Conservation (phyloP, 2,113 vertebrate genomes). For the Cariama cristata region DNA sequence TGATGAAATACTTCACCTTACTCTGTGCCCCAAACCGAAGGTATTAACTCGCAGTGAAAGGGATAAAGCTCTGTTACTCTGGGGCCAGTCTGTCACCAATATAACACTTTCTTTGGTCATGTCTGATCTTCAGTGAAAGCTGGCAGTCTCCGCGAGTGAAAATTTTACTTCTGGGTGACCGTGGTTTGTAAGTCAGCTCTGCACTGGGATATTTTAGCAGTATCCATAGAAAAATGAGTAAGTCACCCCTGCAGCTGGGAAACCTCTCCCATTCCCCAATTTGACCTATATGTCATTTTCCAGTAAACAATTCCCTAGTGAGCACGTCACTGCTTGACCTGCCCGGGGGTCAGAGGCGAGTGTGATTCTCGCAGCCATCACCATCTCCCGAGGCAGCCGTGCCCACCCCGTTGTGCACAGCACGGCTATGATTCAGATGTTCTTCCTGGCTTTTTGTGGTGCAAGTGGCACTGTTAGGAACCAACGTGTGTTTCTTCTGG, state of each 20-base stretch:
- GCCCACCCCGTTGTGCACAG: neutral
- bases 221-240: neutral
- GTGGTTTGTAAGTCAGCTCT: neutral
- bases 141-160: neutral
- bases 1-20: neutral
- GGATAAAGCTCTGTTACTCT: neutral
- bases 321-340: neutral
- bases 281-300: neutral
- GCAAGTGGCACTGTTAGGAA: neutral
- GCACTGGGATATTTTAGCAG: neutral
- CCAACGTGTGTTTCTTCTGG: conserved; percentile 69
- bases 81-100: neutral
- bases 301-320: neutral
- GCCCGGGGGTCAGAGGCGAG: neutral
- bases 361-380: neutral
- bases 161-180: neutral
- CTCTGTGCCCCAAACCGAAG: neutral
- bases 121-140: neutral
- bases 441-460: neutral
- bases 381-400: fast-evolving
- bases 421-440: fast-evolving
- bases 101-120: fast-evolving
- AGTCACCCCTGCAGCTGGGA: neutral
- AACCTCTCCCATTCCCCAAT: neutral
- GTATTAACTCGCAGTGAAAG: neutral